Conservation (phyloP, 2,888 invertebrate genomes). For the Orthosia gracilis region DNA sequence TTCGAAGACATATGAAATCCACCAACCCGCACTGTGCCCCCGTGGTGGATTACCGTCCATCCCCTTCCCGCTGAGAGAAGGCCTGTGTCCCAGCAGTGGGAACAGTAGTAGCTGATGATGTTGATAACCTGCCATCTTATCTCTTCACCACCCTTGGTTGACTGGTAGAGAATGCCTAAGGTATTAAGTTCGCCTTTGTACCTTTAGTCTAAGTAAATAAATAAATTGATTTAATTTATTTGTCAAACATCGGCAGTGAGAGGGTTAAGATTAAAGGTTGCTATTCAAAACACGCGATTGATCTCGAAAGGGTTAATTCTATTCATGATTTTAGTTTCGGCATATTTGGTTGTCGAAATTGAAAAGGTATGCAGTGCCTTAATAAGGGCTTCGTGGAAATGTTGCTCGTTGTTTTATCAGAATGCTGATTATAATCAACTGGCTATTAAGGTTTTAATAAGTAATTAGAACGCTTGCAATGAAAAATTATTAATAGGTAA, state of each 20-base stretch:
- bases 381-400: constrained; percentile 10
- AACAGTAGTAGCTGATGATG: too few relatives aligned
- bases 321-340: constrained; percentile 60
- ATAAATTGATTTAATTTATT: constrained; percentile 59
- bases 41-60: too few relatives aligned
- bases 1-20: too few relatives aligned
- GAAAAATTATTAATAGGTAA: neutral
- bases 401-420: constrained; percentile 20
- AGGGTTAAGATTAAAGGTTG: constrained; percentile 51
- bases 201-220: too few relatives aligned
- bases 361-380: constrained; percentile 26
- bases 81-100: too few relatives aligned
- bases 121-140: too few relatives aligned
- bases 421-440: neutral
- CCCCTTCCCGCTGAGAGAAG: too few relatives aligned
- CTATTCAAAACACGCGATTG: constrained; percentile 62
- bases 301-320: constrained; percentile 56
- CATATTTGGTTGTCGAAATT: constrained; percentile 44
- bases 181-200: too few relatives aligned
- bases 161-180: too few relatives aligned
- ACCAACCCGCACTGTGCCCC: too few relatives aligned
- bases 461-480: neutral
- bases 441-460: neutral
- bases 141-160: too few relatives aligned
- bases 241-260: constrained; percentile 43